A percentile compares a stretch with the other conserved stretches of the same genome.
phyloP scores from a whole-genome alignment of 2,113 vertebrate species.

The Daboia siamensis region DNA sequence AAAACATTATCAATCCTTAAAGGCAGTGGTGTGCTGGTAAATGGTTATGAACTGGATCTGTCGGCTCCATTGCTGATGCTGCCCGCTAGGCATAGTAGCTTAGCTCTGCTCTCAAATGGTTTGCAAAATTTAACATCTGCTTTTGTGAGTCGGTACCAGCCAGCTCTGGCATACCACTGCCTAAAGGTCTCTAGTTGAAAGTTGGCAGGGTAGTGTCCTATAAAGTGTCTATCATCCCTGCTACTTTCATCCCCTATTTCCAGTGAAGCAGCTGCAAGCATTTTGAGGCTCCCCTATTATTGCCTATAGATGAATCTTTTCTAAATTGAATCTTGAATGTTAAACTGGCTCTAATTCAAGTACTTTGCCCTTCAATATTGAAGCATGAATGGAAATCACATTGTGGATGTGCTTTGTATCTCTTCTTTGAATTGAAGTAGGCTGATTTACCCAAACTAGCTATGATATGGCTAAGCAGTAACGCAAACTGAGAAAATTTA shows the following conservation, averaged over 20 bases:
- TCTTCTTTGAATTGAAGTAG: background rate
- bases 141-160: background rate
- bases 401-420: background rate
- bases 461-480: background rate
- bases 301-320: background rate
- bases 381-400: background rate
- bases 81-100: background rate
- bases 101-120: background rate
- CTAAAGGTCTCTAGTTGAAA: background rate
- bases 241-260: background rate
- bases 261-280: background rate
- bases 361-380: background rate
- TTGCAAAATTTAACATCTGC: background rate
- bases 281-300: background rate
- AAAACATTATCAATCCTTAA: background rate
- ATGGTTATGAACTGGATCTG: background rate
- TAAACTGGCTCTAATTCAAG: background rate
- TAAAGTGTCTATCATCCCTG: background rate
- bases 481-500: background rate
- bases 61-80: background rate
- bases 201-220: background rate
- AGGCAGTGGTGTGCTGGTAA: background rate
- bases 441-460: background rate
- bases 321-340: background rate
- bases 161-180: background rate